These are phyloP conservation scores for Apantesis nais DNA, from an alignment of 2,888 invertebrate genomes.

Conservation along the genomic window DNA sequence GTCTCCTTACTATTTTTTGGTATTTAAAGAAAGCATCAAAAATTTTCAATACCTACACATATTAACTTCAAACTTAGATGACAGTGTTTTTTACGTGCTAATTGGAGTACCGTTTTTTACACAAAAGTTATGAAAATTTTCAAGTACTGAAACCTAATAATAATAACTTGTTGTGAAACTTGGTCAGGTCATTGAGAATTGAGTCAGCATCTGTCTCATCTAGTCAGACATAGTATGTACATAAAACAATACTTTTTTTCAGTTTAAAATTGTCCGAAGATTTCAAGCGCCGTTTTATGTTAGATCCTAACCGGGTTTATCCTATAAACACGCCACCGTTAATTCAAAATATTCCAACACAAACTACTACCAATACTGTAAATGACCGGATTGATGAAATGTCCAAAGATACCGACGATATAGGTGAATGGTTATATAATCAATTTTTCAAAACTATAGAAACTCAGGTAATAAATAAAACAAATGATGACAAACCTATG, in stretches of 20 bases:
- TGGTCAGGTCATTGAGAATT: background rate
- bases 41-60: no score
- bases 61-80: no score
- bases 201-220: no score
- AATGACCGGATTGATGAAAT: slow-evolving; percentile 62
- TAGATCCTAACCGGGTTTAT: slow-evolving; percentile 53
- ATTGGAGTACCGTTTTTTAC: no score
- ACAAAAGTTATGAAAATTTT: no score
- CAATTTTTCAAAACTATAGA: slow-evolving; percentile 81
- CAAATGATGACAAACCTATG: slow-evolving; percentile 51
- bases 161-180: background rate
- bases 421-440: slow-evolving; percentile 79
- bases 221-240: background rate
- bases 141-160: background rate
- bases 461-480: slow-evolving; percentile 74
- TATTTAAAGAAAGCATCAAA: no score
- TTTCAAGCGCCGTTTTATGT: slow-evolving; percentile 53
- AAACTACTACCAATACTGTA: slow-evolving; percentile 46
- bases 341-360: slow-evolving; percentile 36
- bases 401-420: slow-evolving; percentile 68
- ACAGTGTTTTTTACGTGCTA: no score
- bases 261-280: slow-evolving; percentile 67
- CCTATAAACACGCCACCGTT: slow-evolving; percentile 30
- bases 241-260: slow-evolving; percentile 37
- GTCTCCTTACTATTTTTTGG: no score